These are phyloP conservation scores for Ptilorrhoa leucosticta DNA, from an alignment of 2,113 vertebrate genomes.

Conservation along the genomic window DNA sequence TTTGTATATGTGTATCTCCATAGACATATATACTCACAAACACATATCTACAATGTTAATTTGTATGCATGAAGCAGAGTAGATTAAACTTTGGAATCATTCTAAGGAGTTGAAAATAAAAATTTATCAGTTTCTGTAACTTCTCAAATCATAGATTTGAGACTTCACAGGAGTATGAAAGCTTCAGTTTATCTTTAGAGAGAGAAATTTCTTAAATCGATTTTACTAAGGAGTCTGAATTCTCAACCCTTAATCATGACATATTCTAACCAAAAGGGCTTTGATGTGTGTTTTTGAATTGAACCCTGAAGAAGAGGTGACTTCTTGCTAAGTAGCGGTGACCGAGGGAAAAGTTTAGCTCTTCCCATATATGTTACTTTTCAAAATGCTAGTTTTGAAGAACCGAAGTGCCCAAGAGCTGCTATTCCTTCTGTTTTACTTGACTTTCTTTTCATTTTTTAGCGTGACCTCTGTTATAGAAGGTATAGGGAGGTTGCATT, in stretches of 20 bases:
- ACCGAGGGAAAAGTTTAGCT: neutral
- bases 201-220: neutral
- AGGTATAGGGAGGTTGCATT: neutral
- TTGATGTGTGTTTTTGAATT: neutral
- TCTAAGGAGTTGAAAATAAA: neutral
- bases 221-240: neutral
- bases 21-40: fast-evolving
- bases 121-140: neutral
- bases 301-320: neutral
- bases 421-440: neutral
- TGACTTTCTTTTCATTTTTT: neutral
- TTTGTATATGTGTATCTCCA: neutral
- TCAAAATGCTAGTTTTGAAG: neutral
- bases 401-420: neutral
- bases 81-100: neutral
- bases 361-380: neutral
- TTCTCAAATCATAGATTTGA: neutral
- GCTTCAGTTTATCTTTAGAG: neutral
- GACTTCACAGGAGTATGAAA: neutral
- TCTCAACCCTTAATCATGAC: neutral
- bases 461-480: neutral
- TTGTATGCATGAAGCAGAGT: neutral
- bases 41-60: neutral
- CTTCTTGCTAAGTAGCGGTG: neutral
- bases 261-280: neutral